A percentile compares a stretch with the other conserved stretches of the same genome.
These are phyloP conservation scores for Oceanodroma tethys DNA, from an alignment of 2,113 vertebrate genomes.

Conservation along the genomic window DNA sequence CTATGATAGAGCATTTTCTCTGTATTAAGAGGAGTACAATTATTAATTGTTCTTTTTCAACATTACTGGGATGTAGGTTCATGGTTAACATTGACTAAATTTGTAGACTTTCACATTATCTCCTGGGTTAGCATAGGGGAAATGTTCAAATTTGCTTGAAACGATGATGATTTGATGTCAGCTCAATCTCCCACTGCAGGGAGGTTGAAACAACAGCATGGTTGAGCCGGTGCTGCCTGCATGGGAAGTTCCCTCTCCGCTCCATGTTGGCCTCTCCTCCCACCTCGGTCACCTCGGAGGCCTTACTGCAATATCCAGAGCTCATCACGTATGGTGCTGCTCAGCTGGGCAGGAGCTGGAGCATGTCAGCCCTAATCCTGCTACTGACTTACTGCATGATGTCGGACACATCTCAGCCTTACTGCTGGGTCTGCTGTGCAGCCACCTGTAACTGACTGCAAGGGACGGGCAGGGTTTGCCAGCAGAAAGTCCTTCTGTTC, in stretches of 20 bases:
- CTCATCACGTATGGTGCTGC: neutral
- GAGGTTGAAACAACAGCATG: neutral
- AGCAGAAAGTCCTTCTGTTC: neutral
- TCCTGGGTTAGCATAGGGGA: neutral
- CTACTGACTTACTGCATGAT: neutral
- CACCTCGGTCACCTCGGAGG: rapidly evolving
- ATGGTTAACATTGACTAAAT: neutral
- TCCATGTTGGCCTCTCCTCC: neutral
- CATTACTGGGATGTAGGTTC: neutral
- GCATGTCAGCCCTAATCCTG: neutral
- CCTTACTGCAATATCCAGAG: neutral
- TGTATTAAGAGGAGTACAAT: neutral
- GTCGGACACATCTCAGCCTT: neutral
- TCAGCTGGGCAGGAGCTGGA: neutral
- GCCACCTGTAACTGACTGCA: neutral
- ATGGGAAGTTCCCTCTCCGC: neutral
- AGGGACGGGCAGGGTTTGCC: neutral
- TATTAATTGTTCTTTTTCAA: neutral
- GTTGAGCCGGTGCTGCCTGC: neutral
- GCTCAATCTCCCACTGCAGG: neutral
- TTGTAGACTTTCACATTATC: neutral
- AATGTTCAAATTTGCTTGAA: neutral
- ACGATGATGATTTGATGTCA: neutral
- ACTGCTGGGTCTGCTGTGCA: neutral
- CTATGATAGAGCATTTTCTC: neutral